Base-by-base conservation (phyloP, 2,113 vertebrate genomes). In the Lasiurus borealis region DNA sequence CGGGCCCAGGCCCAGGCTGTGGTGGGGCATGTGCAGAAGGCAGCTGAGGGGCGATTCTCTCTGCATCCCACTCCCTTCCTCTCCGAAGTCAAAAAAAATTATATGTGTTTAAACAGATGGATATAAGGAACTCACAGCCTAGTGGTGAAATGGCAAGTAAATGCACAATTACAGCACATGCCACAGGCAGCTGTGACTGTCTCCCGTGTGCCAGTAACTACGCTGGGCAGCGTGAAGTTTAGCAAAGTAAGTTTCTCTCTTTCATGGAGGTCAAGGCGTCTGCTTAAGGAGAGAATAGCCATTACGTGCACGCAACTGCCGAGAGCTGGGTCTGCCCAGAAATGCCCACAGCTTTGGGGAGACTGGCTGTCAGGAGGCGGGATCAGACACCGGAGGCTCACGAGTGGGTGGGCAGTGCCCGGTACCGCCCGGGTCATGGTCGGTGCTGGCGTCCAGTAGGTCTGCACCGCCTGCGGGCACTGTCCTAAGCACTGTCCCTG, bases 371-470 rank as follows among this genome's bases (percentile, higher is more conserved):
- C 73, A 13, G 29, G 59, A n/a, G n/a, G 46, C 72, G 44, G 31
- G 64, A 69, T 18, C 5, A 7, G 50, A 68, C 31, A 68, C 8
- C 5, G 25, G 80, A 86, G n/a, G 57, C 19, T 88, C 77, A 31
- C 23, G 14, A 2, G 52, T 31, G 57, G 34, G 31, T 21, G 71
- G 75, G 11, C 9, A 8, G 9, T 7, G 36, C 8, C 3, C 27
- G 3, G 5, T 57, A 1, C 9, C 4, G 16, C 0, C 4, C 23
- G 31, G 21, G 9, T 31, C n/a, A 0, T 10, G 40, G 6, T 52
- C 9, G 13, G 29, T 71, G 46, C 62, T 69, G 54, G 29, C 13
- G 72, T 52, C 29, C 73, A 54, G 40, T 64, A n/a, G 80, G 31
- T 16, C 34, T 57, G 29, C 82, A 36, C 10, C 31, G 64, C 36